These are phyloP conservation scores for Drosophila elegans DNA, from an alignment of 1,140 invertebrate genomes.

Conservation along the genomic window DNA sequence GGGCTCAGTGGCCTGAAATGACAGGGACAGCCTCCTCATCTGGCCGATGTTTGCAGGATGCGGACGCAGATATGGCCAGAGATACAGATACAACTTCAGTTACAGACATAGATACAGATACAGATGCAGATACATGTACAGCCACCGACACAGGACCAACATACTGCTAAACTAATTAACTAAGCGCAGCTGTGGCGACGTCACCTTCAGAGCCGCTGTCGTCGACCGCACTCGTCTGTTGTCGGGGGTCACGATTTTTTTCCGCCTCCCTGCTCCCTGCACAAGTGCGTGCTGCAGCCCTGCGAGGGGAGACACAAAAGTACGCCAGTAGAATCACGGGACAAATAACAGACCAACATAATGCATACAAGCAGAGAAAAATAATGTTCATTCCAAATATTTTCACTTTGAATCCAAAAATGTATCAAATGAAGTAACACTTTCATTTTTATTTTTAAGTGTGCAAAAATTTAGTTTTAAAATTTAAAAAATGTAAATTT, in stretches of 20 bases:
- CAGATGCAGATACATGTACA: constrained; percentile 26
- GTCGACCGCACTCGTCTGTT: constrained; percentile 48
- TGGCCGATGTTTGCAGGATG: constrained; percentile 18
- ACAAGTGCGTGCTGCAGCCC: constrained; percentile 70
- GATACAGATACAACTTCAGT: constrained; percentile 14
- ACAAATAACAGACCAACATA: too few relatives aligned
- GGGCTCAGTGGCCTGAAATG: constrained; percentile 58
- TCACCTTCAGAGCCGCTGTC: constrained; percentile 47
- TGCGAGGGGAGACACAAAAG: constrained; percentile 1
- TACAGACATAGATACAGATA: constrained; percentile 12
- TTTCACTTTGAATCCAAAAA: too few relatives aligned
- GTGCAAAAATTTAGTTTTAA: too few relatives aligned
- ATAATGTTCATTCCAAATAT: too few relatives aligned
- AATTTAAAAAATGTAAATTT: too few relatives aligned
- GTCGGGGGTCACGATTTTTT: constrained; percentile 64
- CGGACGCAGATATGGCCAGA: not conserved
- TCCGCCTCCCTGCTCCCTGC: constrained; percentile 47
- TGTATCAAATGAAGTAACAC: too few relatives aligned
- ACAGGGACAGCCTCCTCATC: constrained; percentile 27
- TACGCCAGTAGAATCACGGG: too few relatives aligned
- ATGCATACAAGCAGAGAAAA: too few relatives aligned
- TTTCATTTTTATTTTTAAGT: too few relatives aligned
- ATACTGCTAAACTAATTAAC: constrained; percentile 81
- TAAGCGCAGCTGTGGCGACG: constrained; percentile 68
- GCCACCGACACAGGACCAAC: constrained; percentile 17